phyloP scores from a whole-genome alignment of 2,797 vertebrate species.

The Synanceia verrucosa region DNA sequence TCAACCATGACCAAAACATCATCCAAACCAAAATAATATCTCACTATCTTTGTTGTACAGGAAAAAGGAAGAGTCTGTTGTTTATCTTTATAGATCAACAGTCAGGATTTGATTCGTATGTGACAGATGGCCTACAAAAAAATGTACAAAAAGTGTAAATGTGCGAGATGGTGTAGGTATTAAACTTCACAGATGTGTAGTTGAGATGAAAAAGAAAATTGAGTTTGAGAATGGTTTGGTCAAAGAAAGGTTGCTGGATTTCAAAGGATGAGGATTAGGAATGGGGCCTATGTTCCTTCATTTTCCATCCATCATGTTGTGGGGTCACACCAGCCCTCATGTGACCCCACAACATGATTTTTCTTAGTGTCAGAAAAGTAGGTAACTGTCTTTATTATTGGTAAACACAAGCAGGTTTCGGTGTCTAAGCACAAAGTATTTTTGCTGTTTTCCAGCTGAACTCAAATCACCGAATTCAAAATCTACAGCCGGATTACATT shows the following conservation, averaged over 20 bases:
- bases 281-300: no score
- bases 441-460: conserved; percentile 39
- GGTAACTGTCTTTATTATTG: not conserved
- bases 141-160: not conserved
- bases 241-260: no score
- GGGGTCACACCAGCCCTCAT: no score
- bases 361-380: not conserved
- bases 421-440: not conserved
- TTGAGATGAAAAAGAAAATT: no score
- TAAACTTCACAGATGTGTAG: no score
- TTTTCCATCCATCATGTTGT: no score
- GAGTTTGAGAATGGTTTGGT: no score
- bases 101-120: not conserved
- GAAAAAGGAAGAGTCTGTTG: not conserved
- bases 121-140: not conserved
- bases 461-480: conserved; percentile 29
- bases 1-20: not conserved
- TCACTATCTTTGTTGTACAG: not conserved
- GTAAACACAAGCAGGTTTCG: conserved; percentile 10
- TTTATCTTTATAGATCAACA: not conserved
- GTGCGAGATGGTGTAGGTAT: no score
- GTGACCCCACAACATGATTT: no score
- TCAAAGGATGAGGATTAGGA: no score
- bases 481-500: conserved; percentile 48
- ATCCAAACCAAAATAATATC: not conserved